Percentiles rank a stretch among this genome's conserved stretches.
Conservation (phyloP, 2,888 invertebrate species). For the Yponomeuta sedellus region DNA sequence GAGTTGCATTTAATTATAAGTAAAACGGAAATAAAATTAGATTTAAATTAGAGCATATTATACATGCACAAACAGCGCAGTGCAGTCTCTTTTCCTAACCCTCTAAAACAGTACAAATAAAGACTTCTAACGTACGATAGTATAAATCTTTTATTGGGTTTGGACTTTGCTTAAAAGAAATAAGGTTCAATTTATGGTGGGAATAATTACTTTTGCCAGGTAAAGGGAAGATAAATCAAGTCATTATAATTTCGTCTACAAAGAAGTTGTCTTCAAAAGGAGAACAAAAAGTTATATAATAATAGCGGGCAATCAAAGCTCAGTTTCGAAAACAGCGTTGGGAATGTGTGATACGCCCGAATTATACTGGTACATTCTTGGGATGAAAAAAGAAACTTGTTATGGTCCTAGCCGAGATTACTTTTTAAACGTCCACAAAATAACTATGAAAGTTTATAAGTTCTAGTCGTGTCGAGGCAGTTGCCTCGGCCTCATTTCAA, state of each 20-base stretch:
- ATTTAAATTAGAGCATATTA: too few species aligned
- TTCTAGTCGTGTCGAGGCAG: neutral
- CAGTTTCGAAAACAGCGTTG: neutral
- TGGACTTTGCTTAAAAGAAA: too few species aligned
- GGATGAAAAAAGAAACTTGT: neutral
- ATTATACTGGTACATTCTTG: neutral
- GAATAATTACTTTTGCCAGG: too few species aligned
- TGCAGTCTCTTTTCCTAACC: too few species aligned
- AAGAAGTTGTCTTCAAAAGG: neutral
- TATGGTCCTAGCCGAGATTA: neutral
- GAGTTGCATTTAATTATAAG: too few species aligned
- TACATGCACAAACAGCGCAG: too few species aligned
- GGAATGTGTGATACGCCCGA: neutral
- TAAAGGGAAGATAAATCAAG: neutral
- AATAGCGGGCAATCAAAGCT: conserved; percentile 2
- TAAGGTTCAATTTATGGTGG: too few species aligned
- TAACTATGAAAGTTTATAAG: neutral
- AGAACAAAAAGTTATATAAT: conserved; percentile 2
- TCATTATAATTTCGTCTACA: neutral
- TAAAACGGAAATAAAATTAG: too few species aligned
- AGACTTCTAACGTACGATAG: too few species aligned
- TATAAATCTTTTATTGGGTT: too few species aligned
- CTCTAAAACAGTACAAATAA: too few species aligned
- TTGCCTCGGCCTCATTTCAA: too few species aligned
- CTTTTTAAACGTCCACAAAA: neutral